A percentile compares a stretch with the other conserved stretches of the same genome.
Conservation (phyloP, 1,140 invertebrate genomes). For the Drosophila fuyamai region DNA sequence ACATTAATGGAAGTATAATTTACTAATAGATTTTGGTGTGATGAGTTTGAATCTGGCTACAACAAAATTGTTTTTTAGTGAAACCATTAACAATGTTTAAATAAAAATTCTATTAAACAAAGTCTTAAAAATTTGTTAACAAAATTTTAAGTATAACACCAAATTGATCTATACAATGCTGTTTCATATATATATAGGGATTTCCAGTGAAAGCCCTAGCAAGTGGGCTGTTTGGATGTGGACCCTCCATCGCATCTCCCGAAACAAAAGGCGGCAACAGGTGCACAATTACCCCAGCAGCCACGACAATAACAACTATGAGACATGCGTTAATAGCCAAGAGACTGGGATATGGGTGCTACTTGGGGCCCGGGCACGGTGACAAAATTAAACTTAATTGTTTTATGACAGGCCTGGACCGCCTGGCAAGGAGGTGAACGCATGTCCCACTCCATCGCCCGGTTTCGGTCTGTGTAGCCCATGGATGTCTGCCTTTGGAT, state of each 20-base stretch:
- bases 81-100: too few species aligned
- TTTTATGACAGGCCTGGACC: slow-evolving; percentile 73
- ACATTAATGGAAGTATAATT: too few species aligned
- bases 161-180: too few species aligned
- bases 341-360: slow-evolving; percentile 29
- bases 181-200: too few species aligned
- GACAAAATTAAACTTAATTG: slow-evolving; percentile 83
- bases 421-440: slow-evolving; percentile 34
- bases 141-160: background rate
- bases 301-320: slow-evolving; percentile 51
- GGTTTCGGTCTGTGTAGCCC: slow-evolving; percentile 37
- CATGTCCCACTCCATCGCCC: slow-evolving; percentile 21
- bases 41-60: too few species aligned
- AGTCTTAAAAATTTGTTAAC: background rate
- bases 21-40: too few species aligned
- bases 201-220: slow-evolving; percentile 18
- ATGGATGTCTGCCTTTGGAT: slow-evolving; percentile 26
- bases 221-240: slow-evolving; percentile 3
- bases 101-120: too few species aligned
- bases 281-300: slow-evolving; percentile 66
- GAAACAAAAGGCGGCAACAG: slow-evolving; percentile 73
- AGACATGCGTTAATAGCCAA: slow-evolving; percentile 73
- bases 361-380: slow-evolving; percentile 56
- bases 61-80: too few species aligned
- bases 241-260: slow-evolving; percentile 12